Evolutionary conservation across 2,888 invertebrate genomes (phyloP).

Genomic region (Nemapogon koenigi): DNA sequence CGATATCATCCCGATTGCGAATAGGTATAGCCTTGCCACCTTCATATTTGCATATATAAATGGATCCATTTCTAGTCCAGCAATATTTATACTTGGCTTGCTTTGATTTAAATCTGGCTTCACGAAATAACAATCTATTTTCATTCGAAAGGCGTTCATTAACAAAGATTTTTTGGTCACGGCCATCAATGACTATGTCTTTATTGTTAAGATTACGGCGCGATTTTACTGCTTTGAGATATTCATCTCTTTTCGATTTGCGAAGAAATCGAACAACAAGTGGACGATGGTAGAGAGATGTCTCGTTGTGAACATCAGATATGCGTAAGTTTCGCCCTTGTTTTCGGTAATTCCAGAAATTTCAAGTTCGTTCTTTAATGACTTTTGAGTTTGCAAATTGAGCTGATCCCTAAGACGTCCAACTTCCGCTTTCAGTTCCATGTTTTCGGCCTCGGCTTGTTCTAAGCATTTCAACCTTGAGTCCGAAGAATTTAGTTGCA

Average conservation of each 20-base stretch:
- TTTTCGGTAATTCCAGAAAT: constrained; percentile 16
- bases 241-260: constrained; percentile 15
- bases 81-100: too few species aligned
- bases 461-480: neutral
- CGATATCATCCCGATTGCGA: too few species aligned
- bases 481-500: neutral
- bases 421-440: constrained; percentile 10
- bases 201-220: constrained; percentile 5
- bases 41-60: too few species aligned
- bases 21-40: too few species aligned
- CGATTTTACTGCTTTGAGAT: constrained; percentile 17
- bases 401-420: constrained; percentile 12
- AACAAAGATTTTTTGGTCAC: constrained; percentile 3
- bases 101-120: too few species aligned
- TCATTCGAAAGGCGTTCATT: constrained; percentile 11
- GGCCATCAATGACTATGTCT: neutral
- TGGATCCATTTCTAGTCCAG: too few species aligned
- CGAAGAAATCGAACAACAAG: constrained; percentile 17
- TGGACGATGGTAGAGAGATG: constrained; percentile 15
- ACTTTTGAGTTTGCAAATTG: constrained; percentile 13
- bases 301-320: constrained; percentile 14
- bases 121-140: too few species aligned
- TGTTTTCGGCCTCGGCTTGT: neutral
- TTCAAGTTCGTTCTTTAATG: constrained; percentile 17
- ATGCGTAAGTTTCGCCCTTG: constrained; percentile 16